Evolutionary conservation across 35 echinoderm and acorn worm genomes (phyloP).

Genomic region (Lytechinus variegatus): DNA sequence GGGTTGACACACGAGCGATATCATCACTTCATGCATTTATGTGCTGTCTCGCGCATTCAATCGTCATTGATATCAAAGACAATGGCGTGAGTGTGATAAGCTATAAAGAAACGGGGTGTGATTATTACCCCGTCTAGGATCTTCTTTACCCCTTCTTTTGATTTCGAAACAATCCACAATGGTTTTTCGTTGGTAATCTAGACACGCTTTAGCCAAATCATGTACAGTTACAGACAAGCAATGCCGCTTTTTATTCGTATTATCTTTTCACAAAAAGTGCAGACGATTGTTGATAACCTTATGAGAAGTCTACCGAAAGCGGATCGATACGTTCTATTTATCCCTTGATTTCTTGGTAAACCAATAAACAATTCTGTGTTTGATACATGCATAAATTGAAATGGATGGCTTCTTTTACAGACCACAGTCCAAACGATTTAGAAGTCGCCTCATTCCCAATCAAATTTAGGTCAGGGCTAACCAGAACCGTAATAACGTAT

Average conservation of each 20-base stretch:
- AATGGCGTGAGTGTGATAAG: background rate
- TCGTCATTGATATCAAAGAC: background rate
- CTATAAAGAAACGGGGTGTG: background rate
- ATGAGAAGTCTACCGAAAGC: background rate
- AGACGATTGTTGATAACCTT: background rate
- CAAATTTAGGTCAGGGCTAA: too few relatives aligned
- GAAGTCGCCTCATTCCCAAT: too few relatives aligned
- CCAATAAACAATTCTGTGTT: background rate
- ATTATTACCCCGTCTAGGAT: background rate
- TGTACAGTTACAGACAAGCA: background rate
- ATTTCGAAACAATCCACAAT: background rate
- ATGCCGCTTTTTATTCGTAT: background rate
- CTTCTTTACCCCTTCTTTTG: background rate
- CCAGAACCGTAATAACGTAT: too few relatives aligned
- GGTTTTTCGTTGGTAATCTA: background rate
- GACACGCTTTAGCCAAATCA: background rate
- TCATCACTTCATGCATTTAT: too few relatives aligned
- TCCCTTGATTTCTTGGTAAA: background rate
- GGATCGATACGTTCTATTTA: background rate
- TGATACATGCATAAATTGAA: too few relatives aligned
- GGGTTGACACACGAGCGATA: too few relatives aligned
- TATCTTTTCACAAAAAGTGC: background rate
- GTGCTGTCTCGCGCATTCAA: too few relatives aligned
- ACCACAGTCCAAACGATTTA: too few relatives aligned
- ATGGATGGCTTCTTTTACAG: too few relatives aligned